These are phyloP conservation scores for Ferdinandea cuprea DNA, from an alignment of 2,888 invertebrate genomes.

Conservation along the genomic window DNA sequence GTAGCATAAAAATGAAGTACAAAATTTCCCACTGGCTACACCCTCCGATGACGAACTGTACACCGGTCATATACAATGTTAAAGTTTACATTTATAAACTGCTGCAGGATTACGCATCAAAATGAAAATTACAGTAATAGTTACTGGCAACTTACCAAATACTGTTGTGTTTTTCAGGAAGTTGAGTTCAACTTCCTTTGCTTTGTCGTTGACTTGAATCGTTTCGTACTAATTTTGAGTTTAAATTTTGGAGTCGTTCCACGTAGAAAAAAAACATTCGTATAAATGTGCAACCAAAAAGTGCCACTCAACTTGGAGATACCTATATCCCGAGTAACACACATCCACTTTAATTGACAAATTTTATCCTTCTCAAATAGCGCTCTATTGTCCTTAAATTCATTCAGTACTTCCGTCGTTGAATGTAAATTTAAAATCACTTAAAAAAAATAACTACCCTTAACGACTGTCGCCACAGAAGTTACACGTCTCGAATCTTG, in stretches of 20 bases:
- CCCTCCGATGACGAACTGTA: neutral
- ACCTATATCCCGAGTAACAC: no score
- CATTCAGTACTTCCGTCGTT: neutral
- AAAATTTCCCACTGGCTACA: no score
- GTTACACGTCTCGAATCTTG: constrained; percentile 11
- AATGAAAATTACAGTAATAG: constrained; percentile 2
- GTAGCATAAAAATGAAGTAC: no score
- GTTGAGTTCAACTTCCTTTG: no score
- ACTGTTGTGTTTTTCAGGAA: constrained; percentile 4
- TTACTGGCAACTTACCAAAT: constrained; percentile 41
- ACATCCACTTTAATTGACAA: neutral
- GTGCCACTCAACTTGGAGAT: no score
- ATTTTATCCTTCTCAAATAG: neutral
- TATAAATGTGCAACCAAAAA: no score
- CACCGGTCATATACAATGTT: neutral
- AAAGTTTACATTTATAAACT: constrained; percentile 28
- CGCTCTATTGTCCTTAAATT: neutral
- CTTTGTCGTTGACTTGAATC: no score
- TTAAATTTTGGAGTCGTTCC: constrained; percentile 2
- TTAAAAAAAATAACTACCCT: neutral
- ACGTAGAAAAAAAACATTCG: constrained; percentile 1
- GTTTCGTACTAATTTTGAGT: no score
- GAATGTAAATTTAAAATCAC: constrained; percentile 7
- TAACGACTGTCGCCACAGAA: constrained; percentile 5
- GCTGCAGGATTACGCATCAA: constrained; percentile 22